A percentile compares a stretch with the other conserved stretches of the same genome.
Evolutionary conservation across 2,888 invertebrate genomes (phyloP).

Genomic region (Gryllus longicercus): DNA sequence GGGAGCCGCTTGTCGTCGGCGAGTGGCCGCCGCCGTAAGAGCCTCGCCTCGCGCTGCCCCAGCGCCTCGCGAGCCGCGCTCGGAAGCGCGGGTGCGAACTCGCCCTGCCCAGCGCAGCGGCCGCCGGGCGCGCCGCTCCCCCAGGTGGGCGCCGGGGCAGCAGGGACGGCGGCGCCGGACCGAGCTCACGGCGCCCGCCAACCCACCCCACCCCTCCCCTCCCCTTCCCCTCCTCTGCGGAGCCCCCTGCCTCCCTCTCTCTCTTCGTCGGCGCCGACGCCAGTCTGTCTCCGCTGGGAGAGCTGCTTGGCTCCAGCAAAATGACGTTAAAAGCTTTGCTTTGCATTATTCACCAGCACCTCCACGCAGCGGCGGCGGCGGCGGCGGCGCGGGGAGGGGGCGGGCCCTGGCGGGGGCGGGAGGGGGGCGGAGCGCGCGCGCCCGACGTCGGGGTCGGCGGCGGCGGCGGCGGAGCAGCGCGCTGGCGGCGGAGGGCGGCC

Average conservation of each 20-base stretch:
- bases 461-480: background rate
- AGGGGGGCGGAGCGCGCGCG: background rate
- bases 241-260: background rate
- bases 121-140: background rate
- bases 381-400: slow-evolving; percentile 11
- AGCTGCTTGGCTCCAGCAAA: slow-evolving; percentile 32
- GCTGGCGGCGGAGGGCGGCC: background rate
- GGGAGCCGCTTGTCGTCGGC: too few relatives aligned
- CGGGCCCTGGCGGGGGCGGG: background rate
- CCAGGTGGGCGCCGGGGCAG: background rate
- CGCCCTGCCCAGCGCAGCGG: background rate
- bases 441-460: background rate
- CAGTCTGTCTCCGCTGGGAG: slow-evolving; percentile 32
- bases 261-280: slow-evolving; percentile 19
- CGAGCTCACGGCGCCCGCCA: background rate
- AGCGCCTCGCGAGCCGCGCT: background rate
- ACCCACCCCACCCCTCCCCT: background rate
- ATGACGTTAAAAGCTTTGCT: slow-evolving; percentile 39
- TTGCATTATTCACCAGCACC: slow-evolving; percentile 35
- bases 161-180: background rate
- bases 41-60: background rate
- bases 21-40: too few relatives aligned
- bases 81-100: background rate
- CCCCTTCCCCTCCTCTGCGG: background rate
- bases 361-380: slow-evolving; percentile 8